These are phyloP conservation scores for Virgularia gustaviana DNA, from an alignment of 92 coral and sea anemone genomes.

Conservation along the genomic window DNA sequence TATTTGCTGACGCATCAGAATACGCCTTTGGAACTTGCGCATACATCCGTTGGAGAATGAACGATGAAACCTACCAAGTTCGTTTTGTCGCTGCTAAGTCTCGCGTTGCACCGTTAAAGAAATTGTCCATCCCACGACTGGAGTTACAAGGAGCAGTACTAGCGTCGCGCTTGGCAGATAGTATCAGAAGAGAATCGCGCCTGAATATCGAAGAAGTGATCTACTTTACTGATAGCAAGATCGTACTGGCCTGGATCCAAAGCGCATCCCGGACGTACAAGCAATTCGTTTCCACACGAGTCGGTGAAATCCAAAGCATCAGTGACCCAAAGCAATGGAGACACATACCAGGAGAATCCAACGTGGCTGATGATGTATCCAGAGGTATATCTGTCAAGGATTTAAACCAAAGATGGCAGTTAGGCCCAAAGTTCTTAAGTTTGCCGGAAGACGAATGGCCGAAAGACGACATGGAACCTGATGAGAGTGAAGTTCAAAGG, in stretches of 20 bases:
- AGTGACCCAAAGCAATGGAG: conserved; percentile 56
- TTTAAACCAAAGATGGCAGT: conserved; percentile 49
- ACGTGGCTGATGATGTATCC: conserved; percentile 62
- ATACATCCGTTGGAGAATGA: conserved; percentile 12
- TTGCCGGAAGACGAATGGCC: conserved; percentile 54
- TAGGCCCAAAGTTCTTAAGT: conserved; percentile 53
- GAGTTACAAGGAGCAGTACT: conserved; percentile 42
- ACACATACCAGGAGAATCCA: conserved; percentile 51
- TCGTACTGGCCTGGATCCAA: conserved; percentile 53
- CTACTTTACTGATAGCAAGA: conserved; percentile 52
- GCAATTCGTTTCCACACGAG: conserved; percentile 53
- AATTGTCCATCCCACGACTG: conserved; percentile 44
- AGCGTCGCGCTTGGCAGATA: conserved; percentile 7
- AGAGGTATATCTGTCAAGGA: conserved; percentile 45
- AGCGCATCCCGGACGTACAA: conserved; percentile 39
- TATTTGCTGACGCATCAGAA: conserved; percentile 35
- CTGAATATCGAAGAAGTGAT: conserved; percentile 20
- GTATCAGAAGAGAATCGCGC: conserved; percentile 28
- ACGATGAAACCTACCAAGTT: conserved; percentile 22
- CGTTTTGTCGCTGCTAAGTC: conserved; percentile 49
- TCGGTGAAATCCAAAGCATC: conserved; percentile 59
- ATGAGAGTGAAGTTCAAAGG: no score
- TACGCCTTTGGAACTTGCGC: conserved; percentile 47
- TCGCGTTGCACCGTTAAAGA: conserved; percentile 41
- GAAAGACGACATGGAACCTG: not conserved